Base-by-base conservation (phyloP, 2,888 invertebrate species). In the Tenthredo mesomela region DNA sequence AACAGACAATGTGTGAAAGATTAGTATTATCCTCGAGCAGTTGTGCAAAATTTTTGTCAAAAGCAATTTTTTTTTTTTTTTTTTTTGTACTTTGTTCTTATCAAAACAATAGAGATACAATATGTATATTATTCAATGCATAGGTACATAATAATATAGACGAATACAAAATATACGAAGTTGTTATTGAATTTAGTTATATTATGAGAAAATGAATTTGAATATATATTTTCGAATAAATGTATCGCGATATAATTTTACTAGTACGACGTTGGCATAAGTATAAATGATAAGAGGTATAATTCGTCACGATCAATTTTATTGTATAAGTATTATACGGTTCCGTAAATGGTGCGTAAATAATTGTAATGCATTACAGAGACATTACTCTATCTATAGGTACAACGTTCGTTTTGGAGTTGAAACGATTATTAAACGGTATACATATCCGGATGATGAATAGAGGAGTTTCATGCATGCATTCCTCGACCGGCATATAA, bases 271-370 rank as follows among this genome's bases (percentile, higher is more conserved):
- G 33, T 33, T 33, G 33, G 33, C 33, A 47, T n/a, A 29, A 29
- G 1, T 78, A 21, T 75, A 12, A 21, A 54, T 67, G 33, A 67
- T 18, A 67, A 33, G 33, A 29, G 29, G 29, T 2, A 29, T 18
- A 54, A 75, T 29, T 54, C 18, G 80, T 80, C 40, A 80, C 61
- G 80, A 61, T 80, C 37, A 61, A 80, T 80, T 61, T 6, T 37
- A n/a, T n/a, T n/a, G n/a, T n/a, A n/a, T n/a, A n/a, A n/a, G 5
- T 61, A 21, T 61, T 33, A 67, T 18, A 25, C 71, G 71, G 4
- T 10, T 4, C 80, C 61, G 61, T 61, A 80, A 80, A 80, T 61
- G 80, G 80, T 61, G 50, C 61, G 61, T 12, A 61, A 80, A 77
- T 77, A 80, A 80, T 80, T 80, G 40, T 21, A 37, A 80, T 80